phyloP scores from a whole-genome alignment of 2,113 vertebrate genomes.

The Morone chrysops region DNA sequence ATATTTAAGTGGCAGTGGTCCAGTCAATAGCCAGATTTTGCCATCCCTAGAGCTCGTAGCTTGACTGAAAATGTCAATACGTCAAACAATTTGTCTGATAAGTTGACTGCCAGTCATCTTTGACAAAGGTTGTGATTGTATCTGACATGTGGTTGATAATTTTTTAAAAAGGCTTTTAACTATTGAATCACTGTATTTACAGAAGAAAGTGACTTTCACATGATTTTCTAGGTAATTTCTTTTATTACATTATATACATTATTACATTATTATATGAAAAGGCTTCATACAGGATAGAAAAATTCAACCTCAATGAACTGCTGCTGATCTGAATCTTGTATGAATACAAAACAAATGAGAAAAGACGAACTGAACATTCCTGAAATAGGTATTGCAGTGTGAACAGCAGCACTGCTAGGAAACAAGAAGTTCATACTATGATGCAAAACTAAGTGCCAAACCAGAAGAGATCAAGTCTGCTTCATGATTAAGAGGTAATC shows the following conservation, averaged over 20 bases:
- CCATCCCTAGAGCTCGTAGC: too few species aligned
- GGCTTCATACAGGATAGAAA: not conserved
- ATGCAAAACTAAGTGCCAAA: constrained; percentile 1
- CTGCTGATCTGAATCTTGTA: not conserved
- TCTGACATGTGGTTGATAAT: not conserved
- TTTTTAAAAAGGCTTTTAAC: not conserved
- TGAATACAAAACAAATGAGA: constrained; percentile 7
- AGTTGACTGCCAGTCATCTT: too few species aligned
- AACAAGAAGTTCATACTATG: not conserved
- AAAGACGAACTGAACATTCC: not conserved
- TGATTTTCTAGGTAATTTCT: constrained; percentile 1
- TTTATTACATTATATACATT: constrained; percentile 71
- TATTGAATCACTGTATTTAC: not conserved
- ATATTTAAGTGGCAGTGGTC: too few species aligned
- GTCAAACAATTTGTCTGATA: too few species aligned
- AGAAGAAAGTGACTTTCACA: not conserved
- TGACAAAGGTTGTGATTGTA: too few species aligned
- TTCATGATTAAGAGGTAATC: constrained; percentile 16
- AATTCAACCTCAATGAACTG: not conserved
- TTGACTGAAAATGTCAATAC: too few species aligned
- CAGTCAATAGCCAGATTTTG: too few species aligned
- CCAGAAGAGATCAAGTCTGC: not conserved
- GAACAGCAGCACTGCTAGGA: not conserved
- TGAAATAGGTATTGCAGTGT: not conserved
- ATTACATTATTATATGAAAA: constrained; percentile 25